These are phyloP conservation scores for Liasis olivaceus DNA, from an alignment of 2,797 vertebrate genomes.

Conservation along the genomic window DNA sequence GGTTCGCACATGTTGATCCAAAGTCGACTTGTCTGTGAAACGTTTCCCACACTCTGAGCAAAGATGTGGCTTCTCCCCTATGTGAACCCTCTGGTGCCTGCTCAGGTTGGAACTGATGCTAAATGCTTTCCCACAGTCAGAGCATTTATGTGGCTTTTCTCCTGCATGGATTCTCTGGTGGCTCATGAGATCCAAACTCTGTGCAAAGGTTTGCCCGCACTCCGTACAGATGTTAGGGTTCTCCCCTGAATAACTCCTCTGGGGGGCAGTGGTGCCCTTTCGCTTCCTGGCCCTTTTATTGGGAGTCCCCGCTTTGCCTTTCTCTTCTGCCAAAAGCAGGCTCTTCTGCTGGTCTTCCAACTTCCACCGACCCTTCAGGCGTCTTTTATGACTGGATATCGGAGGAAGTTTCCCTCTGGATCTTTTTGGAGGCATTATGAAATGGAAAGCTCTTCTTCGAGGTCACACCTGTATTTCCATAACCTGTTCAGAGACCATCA, in stretches of 20 bases:
- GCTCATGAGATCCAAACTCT: constrained; percentile 63
- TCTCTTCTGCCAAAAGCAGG: background rate
- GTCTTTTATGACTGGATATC: background rate
- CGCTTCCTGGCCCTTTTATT: constrained; percentile 19
- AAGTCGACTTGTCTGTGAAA: constrained; percentile 64
- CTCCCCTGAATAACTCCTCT: constrained; percentile 63
- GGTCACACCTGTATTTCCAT: background rate
- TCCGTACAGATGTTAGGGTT: constrained; percentile 66
- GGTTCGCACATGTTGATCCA: constrained; percentile 64
- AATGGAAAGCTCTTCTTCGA: too few species aligned
- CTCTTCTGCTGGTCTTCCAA: background rate
- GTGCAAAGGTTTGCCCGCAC: constrained; percentile 69
- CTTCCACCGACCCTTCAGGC: background rate
- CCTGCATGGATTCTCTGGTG: constrained; percentile 68
- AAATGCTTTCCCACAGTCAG: constrained; percentile 68
- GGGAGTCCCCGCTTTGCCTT: background rate
- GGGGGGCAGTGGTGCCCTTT: constrained; percentile 52
- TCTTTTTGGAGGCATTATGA: constrained; percentile 17
- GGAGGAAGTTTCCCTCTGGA: constrained; percentile 12
- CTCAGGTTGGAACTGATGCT: constrained; percentile 64
- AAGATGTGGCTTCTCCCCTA: constrained; percentile 63
- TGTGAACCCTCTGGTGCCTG: constrained; percentile 68
- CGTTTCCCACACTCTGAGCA: constrained; percentile 69
- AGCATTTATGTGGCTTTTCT: constrained; percentile 67
- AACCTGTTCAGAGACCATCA: constrained; percentile 12